phyloP scores from a whole-genome alignment of 2,888 invertebrate species.

The Schrankia costaestrigalis region DNA sequence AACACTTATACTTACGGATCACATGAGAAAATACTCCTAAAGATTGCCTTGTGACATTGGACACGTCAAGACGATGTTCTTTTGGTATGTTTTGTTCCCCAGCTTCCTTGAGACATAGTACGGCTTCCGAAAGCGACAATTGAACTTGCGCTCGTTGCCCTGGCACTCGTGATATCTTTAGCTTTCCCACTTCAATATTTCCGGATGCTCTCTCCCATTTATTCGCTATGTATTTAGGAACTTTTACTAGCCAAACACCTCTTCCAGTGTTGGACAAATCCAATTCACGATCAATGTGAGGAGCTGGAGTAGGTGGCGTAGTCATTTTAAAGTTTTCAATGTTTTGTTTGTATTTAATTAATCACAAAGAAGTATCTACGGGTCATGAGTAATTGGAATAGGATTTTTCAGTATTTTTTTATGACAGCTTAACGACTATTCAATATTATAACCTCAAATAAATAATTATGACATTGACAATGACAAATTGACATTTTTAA shows the following conservation, averaged over 20 bases:
- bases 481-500: too few species aligned
- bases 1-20: constrained; percentile 80
- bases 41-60: constrained; percentile 94
- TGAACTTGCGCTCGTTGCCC: constrained; percentile 94
- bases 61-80: constrained; percentile 94
- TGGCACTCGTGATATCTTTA: constrained; percentile 90
- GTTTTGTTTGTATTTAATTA: not conserved
- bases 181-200: constrained; percentile 95
- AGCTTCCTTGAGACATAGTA: constrained; percentile 87
- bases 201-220: constrained; percentile 97
- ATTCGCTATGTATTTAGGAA: constrained; percentile 97
- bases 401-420: not conserved
- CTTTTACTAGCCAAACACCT: constrained; percentile 98
- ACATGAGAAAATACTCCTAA: constrained; percentile 95
- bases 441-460: too few species aligned
- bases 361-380: not conserved
- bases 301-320: constrained; percentile 40
- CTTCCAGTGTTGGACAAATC: constrained; percentile 94
- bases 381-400: not conserved
- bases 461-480: too few species aligned
- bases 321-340: constrained; percentile 39
- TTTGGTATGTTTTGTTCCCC: constrained; percentile 92
- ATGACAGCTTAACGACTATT: too few species aligned
- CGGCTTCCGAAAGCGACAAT: constrained; percentile 89
- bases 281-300: constrained; percentile 88